Evolutionary conservation across 2,797 vertebrate genomes (phyloP).

Genomic region (Basileuterus tristriatus): DNA sequence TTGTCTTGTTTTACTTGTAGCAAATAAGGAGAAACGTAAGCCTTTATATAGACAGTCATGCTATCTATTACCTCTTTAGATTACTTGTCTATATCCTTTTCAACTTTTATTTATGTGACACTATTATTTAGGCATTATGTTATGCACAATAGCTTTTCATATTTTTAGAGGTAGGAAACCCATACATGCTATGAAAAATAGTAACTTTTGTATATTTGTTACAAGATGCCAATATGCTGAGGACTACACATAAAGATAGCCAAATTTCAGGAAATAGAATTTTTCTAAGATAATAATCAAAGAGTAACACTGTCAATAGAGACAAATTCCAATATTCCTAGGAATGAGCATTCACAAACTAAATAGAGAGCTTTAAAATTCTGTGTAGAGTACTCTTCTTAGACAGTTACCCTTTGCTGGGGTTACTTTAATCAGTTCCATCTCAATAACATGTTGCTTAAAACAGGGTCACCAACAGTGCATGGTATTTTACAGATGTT

Average conservation of each 20-base stretch:
- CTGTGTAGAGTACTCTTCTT: neutral
- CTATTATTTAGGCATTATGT: neutral
- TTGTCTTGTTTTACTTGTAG: neutral
- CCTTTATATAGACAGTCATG: neutral
- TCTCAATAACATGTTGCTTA: neutral
- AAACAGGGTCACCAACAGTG: neutral
- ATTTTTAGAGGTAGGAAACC: neutral
- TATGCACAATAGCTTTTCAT: neutral
- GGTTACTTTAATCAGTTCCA: neutral
- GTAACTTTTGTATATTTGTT: neutral
- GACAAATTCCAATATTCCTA: neutral
- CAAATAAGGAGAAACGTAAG: neutral
- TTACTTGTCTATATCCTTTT: neutral
- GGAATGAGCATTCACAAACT: neutral
- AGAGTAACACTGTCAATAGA: neutral
- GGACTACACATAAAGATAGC: neutral
- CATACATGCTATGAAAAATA: neutral
- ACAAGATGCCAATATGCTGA: neutral
- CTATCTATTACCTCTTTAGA: neutral
- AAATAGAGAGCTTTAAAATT: neutral
- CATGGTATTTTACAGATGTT: neutral
- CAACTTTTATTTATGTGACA: neutral
- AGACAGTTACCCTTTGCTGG: neutral
- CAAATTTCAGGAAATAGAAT: neutral
- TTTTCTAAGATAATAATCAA: neutral